Evolutionary conservation across 2,113 vertebrate species (phyloP).

Genomic region (Tenrec ecaudatus): DNA sequence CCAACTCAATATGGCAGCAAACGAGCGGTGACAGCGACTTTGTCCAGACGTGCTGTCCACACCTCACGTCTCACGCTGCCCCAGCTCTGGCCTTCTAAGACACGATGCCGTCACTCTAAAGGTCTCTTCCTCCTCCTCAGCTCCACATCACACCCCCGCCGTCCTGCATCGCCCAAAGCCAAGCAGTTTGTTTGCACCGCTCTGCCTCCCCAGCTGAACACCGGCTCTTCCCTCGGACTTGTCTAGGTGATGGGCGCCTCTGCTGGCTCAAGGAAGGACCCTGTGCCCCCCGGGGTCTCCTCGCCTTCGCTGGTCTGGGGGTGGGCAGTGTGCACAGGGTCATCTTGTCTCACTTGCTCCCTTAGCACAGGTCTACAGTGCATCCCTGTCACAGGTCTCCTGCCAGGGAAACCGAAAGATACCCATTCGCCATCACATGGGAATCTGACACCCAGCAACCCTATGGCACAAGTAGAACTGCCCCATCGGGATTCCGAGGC

Average conservation of each 20-base stretch:
- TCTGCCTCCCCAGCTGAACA: not conserved
- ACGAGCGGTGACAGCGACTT: not conserved
- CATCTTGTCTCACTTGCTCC: not conserved
- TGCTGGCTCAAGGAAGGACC: not conserved
- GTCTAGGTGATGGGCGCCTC: not conserved
- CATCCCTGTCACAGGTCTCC: not conserved
- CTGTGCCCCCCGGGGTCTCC: not conserved
- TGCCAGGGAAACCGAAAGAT: not conserved
- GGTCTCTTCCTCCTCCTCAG: not conserved
- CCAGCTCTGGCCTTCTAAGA: not conserved
- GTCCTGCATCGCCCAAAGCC: not conserved
- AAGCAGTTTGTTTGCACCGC: not conserved
- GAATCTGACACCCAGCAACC: not conserved
- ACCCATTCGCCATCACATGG: not conserved
- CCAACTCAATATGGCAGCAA: not conserved
- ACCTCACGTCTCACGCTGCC: not conserved
- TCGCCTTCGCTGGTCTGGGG: not conserved
- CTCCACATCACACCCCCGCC: not conserved
- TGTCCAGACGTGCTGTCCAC: not conserved
- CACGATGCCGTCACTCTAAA: not conserved
- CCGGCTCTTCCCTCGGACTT: not conserved
- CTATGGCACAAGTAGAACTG: not conserved
- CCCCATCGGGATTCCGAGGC: not conserved
- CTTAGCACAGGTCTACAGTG: not conserved
- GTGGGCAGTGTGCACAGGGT: not conserved